These are phyloP conservation scores for Xiphorhynchus erythropygius DNA, from an alignment of 2,797 vertebrate species.

Conservation along the genomic window DNA sequence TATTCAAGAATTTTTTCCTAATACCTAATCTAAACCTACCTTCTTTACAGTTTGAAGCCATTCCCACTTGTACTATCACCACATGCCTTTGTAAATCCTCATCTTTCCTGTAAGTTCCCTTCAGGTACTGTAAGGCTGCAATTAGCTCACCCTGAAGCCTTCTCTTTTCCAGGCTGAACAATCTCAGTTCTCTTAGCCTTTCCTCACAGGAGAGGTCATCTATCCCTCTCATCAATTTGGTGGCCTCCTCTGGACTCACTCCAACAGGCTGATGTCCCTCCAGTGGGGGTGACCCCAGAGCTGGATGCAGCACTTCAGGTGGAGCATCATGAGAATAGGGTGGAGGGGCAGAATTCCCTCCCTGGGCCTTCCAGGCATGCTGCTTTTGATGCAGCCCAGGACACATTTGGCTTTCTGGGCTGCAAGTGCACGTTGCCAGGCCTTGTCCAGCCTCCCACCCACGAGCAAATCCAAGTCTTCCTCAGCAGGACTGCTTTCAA, in stretches of 20 bases:
- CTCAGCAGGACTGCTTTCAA: fast-evolving
- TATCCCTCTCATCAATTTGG: background rate
- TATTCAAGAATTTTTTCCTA: background rate
- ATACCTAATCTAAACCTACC: background rate
- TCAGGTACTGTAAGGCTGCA: background rate
- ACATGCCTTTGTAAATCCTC: background rate
- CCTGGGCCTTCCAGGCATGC: fast-evolving
- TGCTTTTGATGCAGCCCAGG: background rate
- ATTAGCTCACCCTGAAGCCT: background rate
- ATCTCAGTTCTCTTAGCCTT: background rate
- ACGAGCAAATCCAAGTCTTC: background rate
- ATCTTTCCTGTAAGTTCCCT: background rate
- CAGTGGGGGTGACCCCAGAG: background rate
- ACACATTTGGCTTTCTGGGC: fast-evolving
- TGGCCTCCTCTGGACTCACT: background rate
- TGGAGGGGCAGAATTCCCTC: background rate
- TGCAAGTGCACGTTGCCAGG: background rate
- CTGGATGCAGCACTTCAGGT: background rate
- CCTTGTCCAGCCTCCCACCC: background rate
- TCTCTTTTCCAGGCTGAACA: background rate
- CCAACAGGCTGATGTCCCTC: fast-evolving
- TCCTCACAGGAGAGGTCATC: background rate
- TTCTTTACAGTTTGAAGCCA: background rate
- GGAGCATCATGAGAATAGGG: fast-evolving
- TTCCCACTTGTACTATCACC: background rate